These are phyloP conservation scores for Plestiodon gilberti DNA, from an alignment of 2,113 vertebrate genomes.

Conservation along the genomic window DNA sequence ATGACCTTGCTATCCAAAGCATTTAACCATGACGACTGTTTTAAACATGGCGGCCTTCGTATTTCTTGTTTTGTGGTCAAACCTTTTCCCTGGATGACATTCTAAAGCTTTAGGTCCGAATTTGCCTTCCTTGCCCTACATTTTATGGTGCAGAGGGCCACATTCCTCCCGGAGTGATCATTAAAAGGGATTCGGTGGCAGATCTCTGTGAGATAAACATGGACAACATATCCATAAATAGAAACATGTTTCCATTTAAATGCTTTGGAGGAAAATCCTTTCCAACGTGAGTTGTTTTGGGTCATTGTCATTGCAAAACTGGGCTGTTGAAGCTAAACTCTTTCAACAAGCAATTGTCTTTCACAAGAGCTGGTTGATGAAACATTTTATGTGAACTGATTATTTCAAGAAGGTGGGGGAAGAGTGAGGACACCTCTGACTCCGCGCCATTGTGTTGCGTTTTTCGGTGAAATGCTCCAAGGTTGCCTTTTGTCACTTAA, in stretches of 20 bases:
- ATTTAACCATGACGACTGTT: neutral
- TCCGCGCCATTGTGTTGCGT: neutral
- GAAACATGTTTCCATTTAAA: constrained; percentile 5
- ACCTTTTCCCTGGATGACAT: neutral
- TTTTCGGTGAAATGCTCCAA: neutral
- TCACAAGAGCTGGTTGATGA: constrained; percentile 6
- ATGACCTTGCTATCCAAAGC: neutral
- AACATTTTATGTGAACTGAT: neutral
- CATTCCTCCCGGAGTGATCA: neutral
- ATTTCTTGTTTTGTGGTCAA: too few relatives aligned
- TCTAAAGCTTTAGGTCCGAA: neutral
- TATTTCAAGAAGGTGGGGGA: neutral
- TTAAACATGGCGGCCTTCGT: neutral
- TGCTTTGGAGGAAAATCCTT: neutral
- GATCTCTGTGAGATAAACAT: neutral
- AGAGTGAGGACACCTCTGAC: neutral
- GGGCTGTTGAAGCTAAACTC: neutral
- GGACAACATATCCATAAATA: neutral
- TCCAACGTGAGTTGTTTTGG: neutral
- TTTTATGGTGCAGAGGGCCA: neutral
- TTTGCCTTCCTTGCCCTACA: neutral
- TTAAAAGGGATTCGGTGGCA: constrained; percentile 9
- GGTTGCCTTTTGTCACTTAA: constrained; percentile 23
- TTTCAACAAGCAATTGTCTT: neutral
- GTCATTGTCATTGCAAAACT: constrained; percentile 5